Conservation (phyloP, 2,888 invertebrate genomes). For the Pecten maximus region DNA sequence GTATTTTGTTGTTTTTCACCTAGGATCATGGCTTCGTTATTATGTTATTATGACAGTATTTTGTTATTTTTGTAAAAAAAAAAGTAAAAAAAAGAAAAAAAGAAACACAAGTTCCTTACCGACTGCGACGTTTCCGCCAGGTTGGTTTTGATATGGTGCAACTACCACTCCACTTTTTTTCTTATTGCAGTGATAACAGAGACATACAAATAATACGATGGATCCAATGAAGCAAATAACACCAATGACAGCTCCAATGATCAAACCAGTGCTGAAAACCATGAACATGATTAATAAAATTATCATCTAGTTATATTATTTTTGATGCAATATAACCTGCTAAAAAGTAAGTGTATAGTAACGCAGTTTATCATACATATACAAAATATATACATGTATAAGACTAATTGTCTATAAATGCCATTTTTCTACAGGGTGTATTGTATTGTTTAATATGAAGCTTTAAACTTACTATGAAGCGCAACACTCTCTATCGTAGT, state of each 20-base stretch:
- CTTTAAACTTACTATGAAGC: background rate
- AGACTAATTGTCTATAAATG: too few species aligned
- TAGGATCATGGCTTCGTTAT: background rate
- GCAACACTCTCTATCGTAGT: background rate
- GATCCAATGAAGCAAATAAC: background rate
- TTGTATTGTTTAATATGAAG: too few species aligned
- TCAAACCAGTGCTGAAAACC: background rate
- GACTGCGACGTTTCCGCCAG: background rate
- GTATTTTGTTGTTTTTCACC: background rate
- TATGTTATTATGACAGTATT: background rate
- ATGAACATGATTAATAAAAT: background rate
- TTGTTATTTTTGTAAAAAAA: too few species aligned
- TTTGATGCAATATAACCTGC: background rate
- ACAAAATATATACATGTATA: too few species aligned
- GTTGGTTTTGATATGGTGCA: background rate
- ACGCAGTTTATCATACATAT: too few species aligned
- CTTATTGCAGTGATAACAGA: slow-evolving; percentile 2
- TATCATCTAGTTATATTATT: background rate
- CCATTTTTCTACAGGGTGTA: too few species aligned
- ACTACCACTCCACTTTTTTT: background rate
- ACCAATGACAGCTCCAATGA: background rate
- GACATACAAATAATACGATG: background rate
- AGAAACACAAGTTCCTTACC: background rate
- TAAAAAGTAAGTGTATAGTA: too few species aligned
- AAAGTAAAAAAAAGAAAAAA: background rate